Evolutionary conservation across 2,113 vertebrate species (phyloP).

Genomic region (Ceuthmochares aereus): DNA sequence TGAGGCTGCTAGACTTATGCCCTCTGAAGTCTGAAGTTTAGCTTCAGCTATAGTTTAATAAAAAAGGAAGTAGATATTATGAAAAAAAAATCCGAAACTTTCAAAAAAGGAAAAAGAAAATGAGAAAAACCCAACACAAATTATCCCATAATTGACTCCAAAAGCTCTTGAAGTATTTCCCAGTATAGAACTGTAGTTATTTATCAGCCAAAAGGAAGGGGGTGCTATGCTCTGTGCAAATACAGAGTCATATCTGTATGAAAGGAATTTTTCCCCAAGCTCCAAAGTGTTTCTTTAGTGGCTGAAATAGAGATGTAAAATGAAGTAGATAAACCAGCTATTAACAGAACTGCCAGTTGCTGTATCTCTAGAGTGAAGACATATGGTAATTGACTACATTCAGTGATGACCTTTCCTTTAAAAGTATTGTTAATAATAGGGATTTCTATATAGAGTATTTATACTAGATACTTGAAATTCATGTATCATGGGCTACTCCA

Average conservation of each 20-base stretch:
- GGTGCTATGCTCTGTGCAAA: background rate
- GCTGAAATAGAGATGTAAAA: constrained; percentile 48
- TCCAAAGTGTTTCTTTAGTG: constrained; percentile 19
- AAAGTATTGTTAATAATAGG: constrained; percentile 60
- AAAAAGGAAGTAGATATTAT: background rate
- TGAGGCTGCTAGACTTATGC: background rate
- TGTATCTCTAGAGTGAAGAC: constrained; percentile 44
- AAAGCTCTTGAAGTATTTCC: background rate
- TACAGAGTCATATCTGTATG: background rate
- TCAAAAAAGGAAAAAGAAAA: background rate
- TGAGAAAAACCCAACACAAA: background rate
- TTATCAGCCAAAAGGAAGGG: background rate
- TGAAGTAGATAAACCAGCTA: constrained; percentile 42
- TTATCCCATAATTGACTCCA: background rate
- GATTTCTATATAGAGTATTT: constrained; percentile 35
- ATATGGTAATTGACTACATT: constrained; percentile 37
- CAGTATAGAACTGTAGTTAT: constrained; percentile 1
- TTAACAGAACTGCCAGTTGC: constrained; percentile 61
- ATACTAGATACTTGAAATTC: constrained; percentile 37
- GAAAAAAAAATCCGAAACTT: background rate
- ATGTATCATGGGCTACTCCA: background rate
- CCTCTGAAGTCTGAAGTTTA: background rate
- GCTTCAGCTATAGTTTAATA: background rate
- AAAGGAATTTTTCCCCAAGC: background rate
- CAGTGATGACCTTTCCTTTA: constrained; percentile 37